Conservation (phyloP, 2,888 invertebrate species). For the Archips xylosteana region DNA sequence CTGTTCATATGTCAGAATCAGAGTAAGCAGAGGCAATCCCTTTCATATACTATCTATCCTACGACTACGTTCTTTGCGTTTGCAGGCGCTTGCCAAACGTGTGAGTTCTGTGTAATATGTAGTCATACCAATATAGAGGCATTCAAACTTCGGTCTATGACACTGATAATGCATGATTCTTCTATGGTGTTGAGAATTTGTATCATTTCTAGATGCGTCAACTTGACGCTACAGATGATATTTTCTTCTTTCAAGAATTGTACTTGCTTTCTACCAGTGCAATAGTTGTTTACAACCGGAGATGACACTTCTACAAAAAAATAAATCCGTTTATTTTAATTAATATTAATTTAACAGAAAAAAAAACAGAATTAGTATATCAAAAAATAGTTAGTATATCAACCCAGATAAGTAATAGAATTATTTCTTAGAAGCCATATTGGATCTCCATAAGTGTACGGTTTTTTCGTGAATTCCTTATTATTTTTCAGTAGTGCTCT, state of each 20-base stretch:
- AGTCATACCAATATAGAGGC: constrained; percentile 63
- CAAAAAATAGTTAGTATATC: constrained; percentile 33
- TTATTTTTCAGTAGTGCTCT: constrained; percentile 44
- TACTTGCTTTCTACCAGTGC: constrained; percentile 64
- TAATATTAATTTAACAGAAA: too few species aligned
- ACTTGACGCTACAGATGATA: constrained; percentile 65
- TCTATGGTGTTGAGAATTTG: constrained; percentile 61
- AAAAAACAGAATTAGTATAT: too few species aligned
- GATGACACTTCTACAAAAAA: constrained; percentile 68
- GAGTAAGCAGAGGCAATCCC: too few species aligned
- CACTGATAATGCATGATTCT: constrained; percentile 64
- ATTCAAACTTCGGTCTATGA: constrained; percentile 60
- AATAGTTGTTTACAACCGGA: constrained; percentile 66
- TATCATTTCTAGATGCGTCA: constrained; percentile 73
- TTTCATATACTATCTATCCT: too few species aligned
- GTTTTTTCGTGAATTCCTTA: constrained; percentile 58
- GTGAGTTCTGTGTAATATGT: too few species aligned
- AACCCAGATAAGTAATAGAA: constrained; percentile 65
- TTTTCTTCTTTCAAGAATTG: constrained; percentile 65
- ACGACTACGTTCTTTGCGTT: too few species aligned
- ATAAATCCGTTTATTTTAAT: constrained; percentile 15
- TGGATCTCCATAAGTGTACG: constrained; percentile 63
- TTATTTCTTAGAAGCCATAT: constrained; percentile 70
- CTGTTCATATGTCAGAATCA: too few species aligned
- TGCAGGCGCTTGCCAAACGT: too few species aligned